Evolutionary conservation across 2,888 invertebrate species (phyloP).

Genomic region (Eristalinus sepulchralis): DNA sequence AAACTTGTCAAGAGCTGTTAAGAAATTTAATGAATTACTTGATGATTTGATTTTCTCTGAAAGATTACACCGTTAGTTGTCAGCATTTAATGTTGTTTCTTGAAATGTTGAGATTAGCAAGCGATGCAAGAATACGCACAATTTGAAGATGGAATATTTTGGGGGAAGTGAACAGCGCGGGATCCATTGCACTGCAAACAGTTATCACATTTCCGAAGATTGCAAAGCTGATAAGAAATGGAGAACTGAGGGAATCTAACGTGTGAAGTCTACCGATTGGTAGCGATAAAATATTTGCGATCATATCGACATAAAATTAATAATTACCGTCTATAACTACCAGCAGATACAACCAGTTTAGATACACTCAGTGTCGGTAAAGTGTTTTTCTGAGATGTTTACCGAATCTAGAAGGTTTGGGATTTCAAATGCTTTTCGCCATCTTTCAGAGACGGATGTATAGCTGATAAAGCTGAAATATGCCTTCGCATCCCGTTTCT

Average conservation of each 20-base stretch:
- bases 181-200: neutral
- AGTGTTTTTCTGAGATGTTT: no score
- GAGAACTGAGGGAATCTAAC: neutral
- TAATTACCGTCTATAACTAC: neutral
- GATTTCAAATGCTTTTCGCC: no score
- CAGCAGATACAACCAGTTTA: no score
- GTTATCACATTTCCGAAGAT: neutral
- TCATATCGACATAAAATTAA: neutral
- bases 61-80: neutral
- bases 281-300: neutral
- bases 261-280: neutral
- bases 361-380: no score
- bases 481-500: no score
- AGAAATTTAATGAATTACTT: conserved; percentile 16
- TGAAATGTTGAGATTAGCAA: neutral
- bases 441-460: no score
- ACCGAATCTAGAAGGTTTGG: no score
- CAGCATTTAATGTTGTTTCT: neutral
- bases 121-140: neutral
- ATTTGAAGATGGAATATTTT: neutral
- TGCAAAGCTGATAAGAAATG: neutral
- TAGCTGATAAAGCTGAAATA: no score
- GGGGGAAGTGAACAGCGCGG: neutral
- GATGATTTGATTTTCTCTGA: neutral
- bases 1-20: conserved; percentile 32